These are phyloP conservation scores for Oophaga pumilio DNA, from an alignment of 2,113 vertebrate species.

Conservation along the genomic window DNA sequence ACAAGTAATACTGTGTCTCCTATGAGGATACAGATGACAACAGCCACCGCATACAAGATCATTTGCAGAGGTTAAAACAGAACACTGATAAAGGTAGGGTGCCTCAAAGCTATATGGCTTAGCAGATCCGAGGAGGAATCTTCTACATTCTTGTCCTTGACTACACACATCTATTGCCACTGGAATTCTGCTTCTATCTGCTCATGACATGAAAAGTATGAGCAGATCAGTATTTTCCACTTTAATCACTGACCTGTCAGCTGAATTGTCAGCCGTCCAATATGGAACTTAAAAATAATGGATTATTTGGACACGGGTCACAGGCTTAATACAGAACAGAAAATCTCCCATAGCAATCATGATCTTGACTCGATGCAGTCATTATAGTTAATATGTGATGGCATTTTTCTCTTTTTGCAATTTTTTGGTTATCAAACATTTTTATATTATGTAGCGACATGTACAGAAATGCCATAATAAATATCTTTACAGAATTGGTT, in stretches of 20 bases:
- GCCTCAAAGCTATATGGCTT: not conserved
- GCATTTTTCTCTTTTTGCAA: not conserved
- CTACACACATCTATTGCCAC: conserved; percentile 1
- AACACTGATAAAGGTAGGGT: too few relatives aligned
- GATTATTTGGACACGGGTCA: conserved; percentile 45
- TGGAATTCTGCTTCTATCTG: not conserved
- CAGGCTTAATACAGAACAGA: conserved; percentile 14
- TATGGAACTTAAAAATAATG: conserved; percentile 54
- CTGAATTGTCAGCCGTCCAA: conserved; percentile 55
- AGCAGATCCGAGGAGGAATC: not conserved
- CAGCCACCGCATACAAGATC: not conserved
- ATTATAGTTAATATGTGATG: not conserved
- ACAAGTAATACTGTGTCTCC: not conserved
- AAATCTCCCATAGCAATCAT: not conserved
- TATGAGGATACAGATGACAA: too few relatives aligned
- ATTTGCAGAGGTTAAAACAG: not conserved
- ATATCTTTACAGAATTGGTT: too few relatives aligned
- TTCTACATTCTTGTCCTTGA: conserved; percentile 18
- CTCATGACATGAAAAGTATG: conserved; percentile 1
- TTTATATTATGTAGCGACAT: not conserved
- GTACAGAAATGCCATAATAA: too few relatives aligned
- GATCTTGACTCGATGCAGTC: not conserved
- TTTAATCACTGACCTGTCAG: conserved; percentile 62
- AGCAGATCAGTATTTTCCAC: conserved; percentile 49
- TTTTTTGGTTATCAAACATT: not conserved